Evolutionary conservation across 2,797 vertebrate species (phyloP).

Genomic region (Crocidura indochinensis): DNA sequence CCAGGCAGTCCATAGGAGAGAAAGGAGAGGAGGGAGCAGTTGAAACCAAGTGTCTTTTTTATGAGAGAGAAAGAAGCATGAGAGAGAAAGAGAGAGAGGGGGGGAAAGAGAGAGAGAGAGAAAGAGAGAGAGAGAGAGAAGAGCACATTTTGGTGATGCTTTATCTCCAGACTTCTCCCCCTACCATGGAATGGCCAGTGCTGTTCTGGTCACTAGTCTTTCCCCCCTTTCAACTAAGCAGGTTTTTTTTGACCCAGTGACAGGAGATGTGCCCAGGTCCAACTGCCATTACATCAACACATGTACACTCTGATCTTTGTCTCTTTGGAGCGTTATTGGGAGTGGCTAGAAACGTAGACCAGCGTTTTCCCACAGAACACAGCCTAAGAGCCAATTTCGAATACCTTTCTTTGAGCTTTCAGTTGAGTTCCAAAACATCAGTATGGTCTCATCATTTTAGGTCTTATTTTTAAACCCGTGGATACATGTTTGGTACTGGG

Average conservation of each 20-base stretch:
- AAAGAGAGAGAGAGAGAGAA: too few relatives aligned
- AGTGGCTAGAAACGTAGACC: background rate
- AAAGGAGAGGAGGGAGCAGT: too few relatives aligned
- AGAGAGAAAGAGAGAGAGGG: too few relatives aligned
- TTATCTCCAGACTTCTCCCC: too few relatives aligned
- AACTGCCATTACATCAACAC: background rate
- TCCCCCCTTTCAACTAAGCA: background rate
- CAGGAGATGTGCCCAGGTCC: background rate
- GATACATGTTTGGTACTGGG: conserved; percentile 53
- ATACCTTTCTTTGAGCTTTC: conserved; percentile 52
- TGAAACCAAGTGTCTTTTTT: too few relatives aligned
- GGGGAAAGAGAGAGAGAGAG: too few relatives aligned
- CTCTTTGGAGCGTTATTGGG: too few relatives aligned
- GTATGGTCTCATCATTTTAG: conserved; percentile 29
- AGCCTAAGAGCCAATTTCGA: conserved; percentile 2
- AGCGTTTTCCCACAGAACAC: conserved; percentile 2
- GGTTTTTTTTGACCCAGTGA: background rate
- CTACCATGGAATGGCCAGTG: too few relatives aligned
- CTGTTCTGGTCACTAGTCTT: background rate
- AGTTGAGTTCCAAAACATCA: conserved; percentile 28
- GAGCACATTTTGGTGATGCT: too few relatives aligned
- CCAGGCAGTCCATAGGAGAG: too few relatives aligned
- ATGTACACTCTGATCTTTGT: too few relatives aligned
- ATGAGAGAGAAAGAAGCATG: too few relatives aligned
- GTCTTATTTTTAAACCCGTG: conserved; percentile 35